These are phyloP conservation scores for Ardeotis arabs DNA, from an alignment of 2,113 vertebrate species.

Conservation along the genomic window DNA sequence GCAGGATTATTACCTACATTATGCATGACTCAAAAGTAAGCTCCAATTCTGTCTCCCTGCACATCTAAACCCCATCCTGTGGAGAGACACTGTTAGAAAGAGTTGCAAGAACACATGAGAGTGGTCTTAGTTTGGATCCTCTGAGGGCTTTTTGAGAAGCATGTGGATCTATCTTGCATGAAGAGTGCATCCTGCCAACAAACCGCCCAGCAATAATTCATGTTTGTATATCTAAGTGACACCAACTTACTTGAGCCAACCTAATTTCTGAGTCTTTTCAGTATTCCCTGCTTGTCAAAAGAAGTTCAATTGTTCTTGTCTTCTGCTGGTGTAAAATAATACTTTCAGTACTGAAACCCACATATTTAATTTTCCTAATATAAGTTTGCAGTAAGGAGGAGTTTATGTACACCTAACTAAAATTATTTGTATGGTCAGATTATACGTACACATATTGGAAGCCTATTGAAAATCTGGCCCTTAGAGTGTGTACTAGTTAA, in stretches of 20 bases:
- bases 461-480: not conserved
- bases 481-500: not conserved
- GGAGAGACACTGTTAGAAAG: not conserved
- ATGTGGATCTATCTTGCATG: not conserved
- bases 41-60: not conserved
- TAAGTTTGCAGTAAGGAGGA: not conserved
- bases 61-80: not conserved
- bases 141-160: not conserved
- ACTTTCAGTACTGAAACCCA: not conserved
- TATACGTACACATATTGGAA: accelerated
- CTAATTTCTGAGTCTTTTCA: not conserved
- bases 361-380: not conserved
- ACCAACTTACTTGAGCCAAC: not conserved
- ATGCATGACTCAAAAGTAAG: not conserved
- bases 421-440: not conserved
- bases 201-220: not conserved
- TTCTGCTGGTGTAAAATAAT: not conserved
- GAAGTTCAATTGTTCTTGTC: not conserved
- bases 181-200: not conserved
- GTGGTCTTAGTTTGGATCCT: not conserved
- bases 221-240: not conserved
- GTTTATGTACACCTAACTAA: not conserved
- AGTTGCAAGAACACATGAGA: not conserved
- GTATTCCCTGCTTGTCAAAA: not conserved
- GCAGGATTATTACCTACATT: not conserved